Conservation (phyloP, 2,888 invertebrate genomes). For the Crepidodera aurea region DNA sequence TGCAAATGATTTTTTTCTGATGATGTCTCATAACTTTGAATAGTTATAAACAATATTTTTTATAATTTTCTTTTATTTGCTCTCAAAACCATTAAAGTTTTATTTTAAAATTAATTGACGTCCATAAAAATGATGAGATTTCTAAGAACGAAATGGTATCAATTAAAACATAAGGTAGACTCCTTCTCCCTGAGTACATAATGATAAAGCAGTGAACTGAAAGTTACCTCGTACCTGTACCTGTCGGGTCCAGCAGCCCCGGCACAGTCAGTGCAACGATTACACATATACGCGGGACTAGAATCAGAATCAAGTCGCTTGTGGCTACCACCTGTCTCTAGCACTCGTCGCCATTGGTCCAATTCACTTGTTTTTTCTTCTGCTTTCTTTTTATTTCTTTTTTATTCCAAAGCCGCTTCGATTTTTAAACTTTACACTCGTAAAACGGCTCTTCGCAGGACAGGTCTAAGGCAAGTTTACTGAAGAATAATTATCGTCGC, state of each 20-base stretch:
- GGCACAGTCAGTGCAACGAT: slow-evolving; percentile 44
- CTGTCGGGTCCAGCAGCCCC: slow-evolving; percentile 45
- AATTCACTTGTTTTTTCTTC: slow-evolving; percentile 55
- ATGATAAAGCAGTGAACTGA: slow-evolving; percentile 16
- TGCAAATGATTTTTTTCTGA: no score
- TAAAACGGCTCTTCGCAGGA: slow-evolving; percentile 36
- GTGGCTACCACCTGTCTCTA: slow-evolving; percentile 60
- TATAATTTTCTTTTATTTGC: no score
- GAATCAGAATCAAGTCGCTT: slow-evolving; percentile 55
- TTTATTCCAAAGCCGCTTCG: slow-evolving; percentile 45
- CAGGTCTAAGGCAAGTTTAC: neutral
- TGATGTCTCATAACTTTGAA: no score
- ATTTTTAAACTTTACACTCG: slow-evolving; percentile 47
- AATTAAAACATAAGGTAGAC: neutral
- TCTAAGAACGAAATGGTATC: neutral
- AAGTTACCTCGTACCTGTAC: slow-evolving; percentile 40
- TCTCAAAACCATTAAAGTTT: no score
- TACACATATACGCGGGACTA: slow-evolving; percentile 52
- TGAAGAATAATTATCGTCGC: no score
- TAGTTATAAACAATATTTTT: no score
- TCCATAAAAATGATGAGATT: no score
- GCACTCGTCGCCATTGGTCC: slow-evolving; percentile 58
- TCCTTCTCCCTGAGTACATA: neutral
- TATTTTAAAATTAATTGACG: no score
- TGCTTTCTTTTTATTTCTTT: slow-evolving; percentile 46